Evolutionary conservation across 2,888 invertebrate genomes (phyloP).

Genomic region (Melanophora roralis): DNA sequence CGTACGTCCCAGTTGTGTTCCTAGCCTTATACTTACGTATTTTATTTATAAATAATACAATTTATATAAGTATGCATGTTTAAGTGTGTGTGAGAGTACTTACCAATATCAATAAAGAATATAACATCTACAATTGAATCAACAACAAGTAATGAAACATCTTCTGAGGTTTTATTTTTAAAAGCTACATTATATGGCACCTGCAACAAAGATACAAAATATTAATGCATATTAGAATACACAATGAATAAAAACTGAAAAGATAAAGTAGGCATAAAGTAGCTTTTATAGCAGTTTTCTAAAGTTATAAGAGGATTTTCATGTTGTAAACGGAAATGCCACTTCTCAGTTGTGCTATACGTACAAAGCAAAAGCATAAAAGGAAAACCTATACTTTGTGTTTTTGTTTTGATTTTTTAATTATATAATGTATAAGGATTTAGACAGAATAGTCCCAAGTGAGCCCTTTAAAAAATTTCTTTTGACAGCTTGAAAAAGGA

Average conservation of each 20-base stretch:
- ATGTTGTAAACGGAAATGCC: background rate
- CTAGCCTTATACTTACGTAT: no score
- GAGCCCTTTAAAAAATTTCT: no score
- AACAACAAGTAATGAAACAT: slow-evolving; percentile 94
- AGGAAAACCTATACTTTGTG: no score
- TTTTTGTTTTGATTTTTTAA: no score
- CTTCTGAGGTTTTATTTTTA: slow-evolving; percentile 99
- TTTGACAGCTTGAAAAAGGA: no score
- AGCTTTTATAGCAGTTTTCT: background rate
- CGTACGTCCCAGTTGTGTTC: no score
- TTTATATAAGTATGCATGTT: no score
- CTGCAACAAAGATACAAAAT: slow-evolving; percentile 76
- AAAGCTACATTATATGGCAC: slow-evolving; percentile 99
- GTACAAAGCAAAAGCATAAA: background rate
- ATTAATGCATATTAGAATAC: background rate
- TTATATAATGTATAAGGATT: no score
- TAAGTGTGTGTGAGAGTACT: slow-evolving; percentile 57
- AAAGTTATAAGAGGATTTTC: background rate
- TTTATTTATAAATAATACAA: no score
- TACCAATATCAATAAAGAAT: slow-evolving; percentile 98
- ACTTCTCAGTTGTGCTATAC: background rate
- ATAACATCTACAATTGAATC: slow-evolving; percentile 99
- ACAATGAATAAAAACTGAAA: background rate
- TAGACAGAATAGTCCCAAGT: no score
- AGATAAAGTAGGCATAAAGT: background rate